Evolutionary conservation across 2,888 invertebrate species (phyloP).

Genomic region (Scrobipalpa costella): DNA sequence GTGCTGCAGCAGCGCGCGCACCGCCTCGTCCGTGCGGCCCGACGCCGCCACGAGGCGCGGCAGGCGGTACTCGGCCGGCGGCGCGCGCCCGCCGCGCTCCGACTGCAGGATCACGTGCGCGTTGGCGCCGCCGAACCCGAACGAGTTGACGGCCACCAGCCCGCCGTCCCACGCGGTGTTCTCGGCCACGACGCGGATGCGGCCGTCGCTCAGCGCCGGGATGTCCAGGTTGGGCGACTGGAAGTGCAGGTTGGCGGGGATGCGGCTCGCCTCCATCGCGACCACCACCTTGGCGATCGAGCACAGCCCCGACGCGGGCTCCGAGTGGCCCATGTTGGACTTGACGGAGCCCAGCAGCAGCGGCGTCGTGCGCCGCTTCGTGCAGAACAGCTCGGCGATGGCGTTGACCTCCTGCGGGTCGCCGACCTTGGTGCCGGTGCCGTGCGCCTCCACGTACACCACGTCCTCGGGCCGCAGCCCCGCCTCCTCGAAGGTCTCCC

Average conservation of each 20-base stretch:
- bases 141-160: slow-evolving; percentile 96
- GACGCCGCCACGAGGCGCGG: slow-evolving; percentile 85
- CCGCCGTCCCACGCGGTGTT: slow-evolving; percentile 94
- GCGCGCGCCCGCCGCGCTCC: slow-evolving; percentile 82
- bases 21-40: slow-evolving; percentile 92
- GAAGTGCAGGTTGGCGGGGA: slow-evolving; percentile 96
- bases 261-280: slow-evolving; percentile 94
- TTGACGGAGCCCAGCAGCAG: slow-evolving; percentile 16
- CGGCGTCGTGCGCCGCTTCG: slow-evolving; percentile 51
- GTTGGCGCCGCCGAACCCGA: slow-evolving; percentile 98
- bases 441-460: slow-evolving; percentile 97
- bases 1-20: slow-evolving; percentile 83
- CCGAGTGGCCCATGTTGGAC: slow-evolving; percentile 30
- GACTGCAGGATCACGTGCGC: slow-evolving; percentile 94
- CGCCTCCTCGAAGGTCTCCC: slow-evolving; percentile 92
- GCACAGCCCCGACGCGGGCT: slow-evolving; percentile 25
- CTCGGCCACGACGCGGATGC: slow-evolving; percentile 91
- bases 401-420: slow-evolving; percentile 29
- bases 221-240: slow-evolving; percentile 93
- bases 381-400: slow-evolving; percentile 23
- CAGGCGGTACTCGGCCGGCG: slow-evolving; percentile 52
- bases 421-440: slow-evolving; percentile 95
- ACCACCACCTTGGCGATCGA: slow-evolving; percentile 77
- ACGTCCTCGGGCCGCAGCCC: slow-evolving; percentile 91
- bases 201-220: slow-evolving; percentile 93